Conservation (phyloP, 2,888 invertebrate genomes). For the Noctua janthina region DNA sequence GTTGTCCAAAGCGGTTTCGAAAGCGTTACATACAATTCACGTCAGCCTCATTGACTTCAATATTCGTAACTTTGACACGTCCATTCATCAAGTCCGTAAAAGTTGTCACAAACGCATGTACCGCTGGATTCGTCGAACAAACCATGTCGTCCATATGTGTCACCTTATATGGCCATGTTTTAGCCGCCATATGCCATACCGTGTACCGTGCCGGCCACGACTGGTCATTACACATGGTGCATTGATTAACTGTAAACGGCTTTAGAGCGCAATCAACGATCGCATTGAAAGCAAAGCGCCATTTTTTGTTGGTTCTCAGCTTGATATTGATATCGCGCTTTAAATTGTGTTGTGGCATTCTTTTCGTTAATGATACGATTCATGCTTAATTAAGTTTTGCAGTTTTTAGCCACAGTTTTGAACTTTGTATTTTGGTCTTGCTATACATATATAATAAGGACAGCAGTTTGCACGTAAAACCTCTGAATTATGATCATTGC, state of each 20-base stretch:
- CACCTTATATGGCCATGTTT: conserved; percentile 83
- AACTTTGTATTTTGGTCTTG: conserved; percentile 23
- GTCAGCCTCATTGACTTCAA: conserved; percentile 55
- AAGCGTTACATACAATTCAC: conserved; percentile 57
- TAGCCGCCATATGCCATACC: conserved; percentile 85
- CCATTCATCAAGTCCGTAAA: conserved; percentile 72
- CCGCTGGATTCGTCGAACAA: conserved; percentile 78
- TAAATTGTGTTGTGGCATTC: conserved; percentile 69
- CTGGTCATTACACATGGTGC: conserved; percentile 80
- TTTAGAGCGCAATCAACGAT: conserved; percentile 80
- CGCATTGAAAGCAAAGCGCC: conserved; percentile 72
- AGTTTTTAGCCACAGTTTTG: conserved; percentile 41
- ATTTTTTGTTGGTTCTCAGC: conserved; percentile 67
- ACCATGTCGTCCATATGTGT: conserved; percentile 79
- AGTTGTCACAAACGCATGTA: conserved; percentile 71
- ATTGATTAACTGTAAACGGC: conserved; percentile 85
- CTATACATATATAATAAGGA: conserved; percentile 18
- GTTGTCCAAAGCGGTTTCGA: conserved; percentile 57
- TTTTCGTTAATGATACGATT: conserved; percentile 65
- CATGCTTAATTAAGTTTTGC: conserved; percentile 60
- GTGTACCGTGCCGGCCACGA: conserved; percentile 76
- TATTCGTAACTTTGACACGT: conserved; percentile 64
- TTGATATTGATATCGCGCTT: conserved; percentile 68
- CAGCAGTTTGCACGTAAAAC: conserved; percentile 40
- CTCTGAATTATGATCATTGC: conserved; percentile 53